phyloP scores from a whole-genome alignment of 2,888 invertebrate species.

The Leistus spinibarbis region DNA sequence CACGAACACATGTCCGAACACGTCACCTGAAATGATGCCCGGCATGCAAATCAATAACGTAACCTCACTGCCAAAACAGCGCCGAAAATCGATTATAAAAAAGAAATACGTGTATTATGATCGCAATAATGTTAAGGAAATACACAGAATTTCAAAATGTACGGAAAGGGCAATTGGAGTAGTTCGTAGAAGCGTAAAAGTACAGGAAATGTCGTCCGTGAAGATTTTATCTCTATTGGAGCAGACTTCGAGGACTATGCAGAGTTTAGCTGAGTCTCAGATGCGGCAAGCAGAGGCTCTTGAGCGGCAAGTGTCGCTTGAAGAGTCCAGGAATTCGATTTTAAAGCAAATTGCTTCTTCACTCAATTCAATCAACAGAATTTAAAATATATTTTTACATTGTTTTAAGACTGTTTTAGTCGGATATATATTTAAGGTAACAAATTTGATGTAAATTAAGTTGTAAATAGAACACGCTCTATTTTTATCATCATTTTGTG shows the following conservation, averaged over 20 bases:
- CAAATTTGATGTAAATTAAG: too few species aligned
- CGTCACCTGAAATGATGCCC: constrained; percentile 1
- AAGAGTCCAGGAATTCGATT: constrained; percentile 28
- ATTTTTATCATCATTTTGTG: too few species aligned
- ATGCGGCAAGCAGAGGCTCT: constrained; percentile 31
- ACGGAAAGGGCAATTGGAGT: constrained; percentile 1
- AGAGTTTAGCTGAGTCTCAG: constrained; percentile 26
- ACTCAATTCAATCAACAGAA: constrained; percentile 13
- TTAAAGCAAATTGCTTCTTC: constrained; percentile 19
- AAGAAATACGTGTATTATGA: constrained; percentile 21
- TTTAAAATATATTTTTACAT: background rate
- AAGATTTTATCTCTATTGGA: background rate
- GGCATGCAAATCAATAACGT: background rate
- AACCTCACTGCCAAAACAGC: background rate
- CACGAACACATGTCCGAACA: background rate
- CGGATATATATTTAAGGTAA: too few species aligned
- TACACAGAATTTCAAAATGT: constrained; percentile 18
- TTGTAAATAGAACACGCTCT: too few species aligned
- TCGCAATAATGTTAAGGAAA: constrained; percentile 14
- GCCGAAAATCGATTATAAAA: background rate
- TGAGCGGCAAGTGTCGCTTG: constrained; percentile 28
- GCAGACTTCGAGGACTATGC: constrained; percentile 20
- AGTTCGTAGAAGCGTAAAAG: background rate
- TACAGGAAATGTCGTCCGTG: constrained; percentile 1
- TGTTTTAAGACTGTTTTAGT: too few species aligned